Evolutionary conservation across 2,888 invertebrate genomes (phyloP).

Genomic region (Lasioglossum figueresi): DNA sequence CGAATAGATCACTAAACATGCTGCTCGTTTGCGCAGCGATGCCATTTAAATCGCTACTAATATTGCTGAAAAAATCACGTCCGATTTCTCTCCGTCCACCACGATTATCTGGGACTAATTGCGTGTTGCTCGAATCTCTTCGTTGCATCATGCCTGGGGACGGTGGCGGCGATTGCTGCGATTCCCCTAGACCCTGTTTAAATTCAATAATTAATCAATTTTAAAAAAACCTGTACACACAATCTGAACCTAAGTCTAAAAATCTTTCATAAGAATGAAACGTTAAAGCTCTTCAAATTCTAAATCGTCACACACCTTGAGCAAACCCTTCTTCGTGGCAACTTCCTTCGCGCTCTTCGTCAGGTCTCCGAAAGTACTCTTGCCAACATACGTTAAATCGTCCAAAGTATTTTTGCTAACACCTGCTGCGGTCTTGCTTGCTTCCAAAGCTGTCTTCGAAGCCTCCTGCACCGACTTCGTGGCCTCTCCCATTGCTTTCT

Average conservation of each 20-base stretch:
- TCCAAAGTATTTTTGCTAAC: conserved; percentile 95
- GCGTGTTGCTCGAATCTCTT: conserved; percentile 86
- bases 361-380: conserved; percentile 94
- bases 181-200: conserved; percentile 84
- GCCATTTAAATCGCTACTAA: conserved; percentile 96
- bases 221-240: too few relatives aligned
- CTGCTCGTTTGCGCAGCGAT: conserved; percentile 96
- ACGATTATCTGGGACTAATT: conserved; percentile 86
- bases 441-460: conserved; percentile 93
- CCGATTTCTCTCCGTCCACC: conserved; percentile 86
- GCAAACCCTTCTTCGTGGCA: conserved; percentile 92
- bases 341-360: conserved; percentile 96
- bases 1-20: conserved; percentile 97
- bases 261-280: not conserved
- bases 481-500: conserved; percentile 93
- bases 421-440: conserved; percentile 94
- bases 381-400: conserved; percentile 95
- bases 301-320: conserved; percentile 86
- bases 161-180: conserved; percentile 82
- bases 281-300: not conserved
- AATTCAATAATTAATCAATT: not conserved
- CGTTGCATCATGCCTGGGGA: conserved; percentile 79
- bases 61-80: conserved; percentile 94
- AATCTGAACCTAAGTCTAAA: not conserved
- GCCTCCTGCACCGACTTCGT: conserved; percentile 93